phyloP scores from a whole-genome alignment of 2,113 vertebrate genomes.

The Labrus mixtus region DNA sequence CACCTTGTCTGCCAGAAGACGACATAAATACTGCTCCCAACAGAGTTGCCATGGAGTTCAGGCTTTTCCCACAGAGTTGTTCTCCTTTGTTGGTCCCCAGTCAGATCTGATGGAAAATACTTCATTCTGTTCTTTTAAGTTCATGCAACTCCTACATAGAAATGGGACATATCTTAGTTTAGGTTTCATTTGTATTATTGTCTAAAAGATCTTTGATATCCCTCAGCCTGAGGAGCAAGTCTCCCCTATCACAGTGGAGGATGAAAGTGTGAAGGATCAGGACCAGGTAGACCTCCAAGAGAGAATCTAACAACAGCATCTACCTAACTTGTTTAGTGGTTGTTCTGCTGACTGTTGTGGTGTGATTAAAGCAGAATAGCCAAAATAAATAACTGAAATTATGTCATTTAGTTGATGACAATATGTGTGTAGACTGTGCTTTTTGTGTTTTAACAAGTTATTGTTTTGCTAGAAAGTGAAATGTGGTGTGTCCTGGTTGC shows the following conservation, averaged over 20 bases:
- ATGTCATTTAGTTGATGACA: neutral
- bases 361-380: slow-evolving; percentile 4
- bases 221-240: slow-evolving; percentile 68
- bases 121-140: neutral
- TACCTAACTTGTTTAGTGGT: neutral
- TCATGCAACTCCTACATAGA: neutral
- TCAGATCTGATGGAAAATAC: neutral
- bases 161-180: neutral
- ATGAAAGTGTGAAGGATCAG: slow-evolving; percentile 64
- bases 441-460: neutral
- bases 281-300: slow-evolving; percentile 71
- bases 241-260: slow-evolving; percentile 51
- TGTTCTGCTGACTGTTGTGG: slow-evolving; percentile 8
- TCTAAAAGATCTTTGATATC: slow-evolving; percentile 4
- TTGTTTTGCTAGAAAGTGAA: no score
- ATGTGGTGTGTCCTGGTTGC: neutral
- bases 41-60: neutral
- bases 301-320: neutral
- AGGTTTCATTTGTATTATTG: neutral
- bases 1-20: slow-evolving; percentile 20
- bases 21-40: neutral
- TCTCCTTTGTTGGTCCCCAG: neutral
- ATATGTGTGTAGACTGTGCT: neutral
- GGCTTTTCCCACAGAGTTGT: neutral
- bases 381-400: neutral